Percentiles rank a stretch among this genome's conserved stretches.
These are phyloP conservation scores for Emys orbicularis DNA, from an alignment of 2,797 vertebrate species.

Conservation along the genomic window DNA sequence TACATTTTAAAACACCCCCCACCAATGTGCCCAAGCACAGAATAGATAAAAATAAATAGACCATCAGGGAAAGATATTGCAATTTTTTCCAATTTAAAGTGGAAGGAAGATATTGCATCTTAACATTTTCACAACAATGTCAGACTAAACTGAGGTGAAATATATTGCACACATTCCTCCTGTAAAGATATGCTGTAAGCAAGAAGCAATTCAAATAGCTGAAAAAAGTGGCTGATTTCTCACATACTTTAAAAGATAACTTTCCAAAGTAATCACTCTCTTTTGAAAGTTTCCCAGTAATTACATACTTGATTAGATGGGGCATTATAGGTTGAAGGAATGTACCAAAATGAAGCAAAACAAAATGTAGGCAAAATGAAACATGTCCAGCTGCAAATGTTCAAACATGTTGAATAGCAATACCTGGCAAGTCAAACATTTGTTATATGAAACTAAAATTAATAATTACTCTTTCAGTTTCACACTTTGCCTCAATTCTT, in stretches of 20 bases:
- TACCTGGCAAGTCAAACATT: constrained; percentile 20
- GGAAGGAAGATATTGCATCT: constrained; percentile 78
- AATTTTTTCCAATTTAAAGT: constrained; percentile 64
- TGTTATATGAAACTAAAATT: neutral
- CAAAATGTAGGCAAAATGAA: constrained; percentile 52
- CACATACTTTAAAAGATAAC: constrained; percentile 36
- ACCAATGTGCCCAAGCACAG: constrained; percentile 52
- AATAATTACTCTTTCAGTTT: constrained; percentile 12
- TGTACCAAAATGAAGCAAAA: constrained; percentile 53
- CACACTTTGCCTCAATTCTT: constrained; percentile 19
- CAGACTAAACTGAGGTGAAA: constrained; percentile 75
- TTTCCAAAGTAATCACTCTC: constrained; percentile 31
- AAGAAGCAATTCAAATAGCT: constrained; percentile 68
- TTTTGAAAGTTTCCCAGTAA: constrained; percentile 40
- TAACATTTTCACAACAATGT: constrained; percentile 75
- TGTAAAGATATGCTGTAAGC: constrained; percentile 66
- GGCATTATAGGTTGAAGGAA: constrained; percentile 58
- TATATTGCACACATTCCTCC: constrained; percentile 80
- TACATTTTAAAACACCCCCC: constrained; percentile 44
- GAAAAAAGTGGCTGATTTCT: constrained; percentile 46
- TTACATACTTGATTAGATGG: constrained; percentile 47
- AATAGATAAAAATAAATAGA: constrained; percentile 75
- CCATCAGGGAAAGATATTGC: constrained; percentile 64
- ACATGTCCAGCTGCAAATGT: constrained; percentile 20
- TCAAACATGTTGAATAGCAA: constrained; percentile 24